Conservation (phyloP, 30 jellyfish, hydroid and myxozoan genomes). For the Pelagia noctiluca region DNA sequence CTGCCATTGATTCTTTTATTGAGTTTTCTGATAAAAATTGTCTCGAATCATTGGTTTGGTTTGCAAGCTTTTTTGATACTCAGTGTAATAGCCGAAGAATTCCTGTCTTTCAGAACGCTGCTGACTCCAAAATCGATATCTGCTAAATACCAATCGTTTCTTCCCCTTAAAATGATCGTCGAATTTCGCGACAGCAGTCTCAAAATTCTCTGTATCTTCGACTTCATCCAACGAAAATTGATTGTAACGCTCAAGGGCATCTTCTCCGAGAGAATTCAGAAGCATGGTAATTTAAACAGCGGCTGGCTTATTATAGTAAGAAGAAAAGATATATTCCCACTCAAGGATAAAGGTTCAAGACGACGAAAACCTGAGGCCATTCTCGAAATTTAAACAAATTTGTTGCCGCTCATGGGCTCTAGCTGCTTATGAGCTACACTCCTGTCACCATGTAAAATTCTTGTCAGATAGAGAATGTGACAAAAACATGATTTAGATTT, state of each 20-base stretch:
- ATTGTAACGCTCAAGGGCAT: conserved; percentile 17
- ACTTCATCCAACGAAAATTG: conserved; percentile 10
- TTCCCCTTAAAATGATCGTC: conserved; percentile 17
- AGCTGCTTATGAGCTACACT: too few species aligned
- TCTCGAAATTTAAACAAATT: too few species aligned
- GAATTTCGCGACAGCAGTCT: conserved; percentile 5
- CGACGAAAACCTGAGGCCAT: too few species aligned
- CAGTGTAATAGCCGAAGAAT: background rate
- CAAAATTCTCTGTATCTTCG: conserved; percentile 11
- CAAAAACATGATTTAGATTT: too few species aligned
- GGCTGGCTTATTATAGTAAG: background rate
- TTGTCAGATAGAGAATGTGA: too few species aligned
- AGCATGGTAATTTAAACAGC: conserved; percentile 18
- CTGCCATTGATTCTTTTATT: too few species aligned
- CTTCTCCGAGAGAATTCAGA: conserved; percentile 20
- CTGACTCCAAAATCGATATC: conserved; percentile 11
- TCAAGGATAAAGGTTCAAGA: too few species aligned
- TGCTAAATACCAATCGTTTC: background rate
- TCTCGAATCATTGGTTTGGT: conserved; percentile 13
- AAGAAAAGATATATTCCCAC: too few species aligned
- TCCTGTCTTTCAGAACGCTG: conserved; percentile 32
- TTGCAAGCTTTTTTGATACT: conserved; percentile 14
- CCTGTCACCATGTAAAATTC: too few species aligned
- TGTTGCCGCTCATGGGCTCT: too few species aligned
- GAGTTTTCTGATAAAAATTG: too few species aligned